Evolutionary conservation across 1,140 invertebrate species (phyloP), one percentile per base, ranked within the genome.

Genomic region (Cydia strobilella): DNA sequence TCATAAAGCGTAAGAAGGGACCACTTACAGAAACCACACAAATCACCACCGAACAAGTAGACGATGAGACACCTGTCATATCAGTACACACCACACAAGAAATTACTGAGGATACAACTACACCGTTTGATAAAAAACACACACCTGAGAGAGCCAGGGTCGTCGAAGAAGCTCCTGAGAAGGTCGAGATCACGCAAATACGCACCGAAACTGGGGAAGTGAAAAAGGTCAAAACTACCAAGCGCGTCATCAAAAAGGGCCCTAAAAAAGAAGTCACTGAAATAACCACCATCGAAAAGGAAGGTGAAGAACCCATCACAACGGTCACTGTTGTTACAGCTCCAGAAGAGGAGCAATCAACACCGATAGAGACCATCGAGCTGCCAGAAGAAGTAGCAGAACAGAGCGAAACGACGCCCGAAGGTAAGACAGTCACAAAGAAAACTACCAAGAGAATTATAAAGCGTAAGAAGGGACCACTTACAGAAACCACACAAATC

Each of bases 281-380:
- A 86, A 89, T 93, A 76, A 86, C 90, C 18, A 91, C 92, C 23
- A 82, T 93, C 72, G 88, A 93, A 84, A 90, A 93, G 79, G 89
- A 92, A 74, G 88, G 88, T 42, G 87, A 93, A 78, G 74, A 81
- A 63, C 89, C 90, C 7, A 76, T 90, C 72, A 86, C 79, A 13
- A 85, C 82, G 13, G 80, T 88, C 5, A 76, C 80, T 51, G 82
- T 75, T 75, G 75, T 31, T 23, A 18, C 18, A 7, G 54, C 54
- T 2, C 54, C 54, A 59, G 54, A 59, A 59, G 54, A 59, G 10
- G 54, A 59, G 1, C 18, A 59, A 59, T 20, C 54, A 59, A 23
- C 18, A 59, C 18, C 54, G 9, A 59, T 23, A 2, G 54, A 59
- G 20, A 20, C 54, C 18, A 2, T 59, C 0, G 54, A 72, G 6